Conservation (phyloP, 2,888 invertebrate species). For the Platynereis dumerilii region DNA sequence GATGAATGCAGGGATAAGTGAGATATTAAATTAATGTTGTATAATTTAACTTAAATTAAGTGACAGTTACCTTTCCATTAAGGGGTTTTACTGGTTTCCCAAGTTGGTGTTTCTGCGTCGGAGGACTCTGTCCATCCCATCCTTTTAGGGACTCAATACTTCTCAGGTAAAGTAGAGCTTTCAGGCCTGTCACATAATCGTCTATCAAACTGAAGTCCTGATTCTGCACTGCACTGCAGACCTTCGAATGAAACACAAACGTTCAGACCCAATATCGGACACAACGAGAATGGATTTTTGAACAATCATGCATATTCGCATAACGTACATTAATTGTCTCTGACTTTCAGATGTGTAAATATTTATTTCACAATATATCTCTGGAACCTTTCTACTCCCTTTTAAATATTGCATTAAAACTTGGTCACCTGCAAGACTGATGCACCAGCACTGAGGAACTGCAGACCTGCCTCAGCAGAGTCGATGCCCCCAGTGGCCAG, state of each 20-base stretch:
- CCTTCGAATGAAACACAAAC: slow-evolving; percentile 64
- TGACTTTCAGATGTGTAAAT: too few relatives aligned
- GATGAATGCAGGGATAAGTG: neutral
- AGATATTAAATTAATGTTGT: neutral
- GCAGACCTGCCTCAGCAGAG: slow-evolving; percentile 92
- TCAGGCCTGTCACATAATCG: slow-evolving; percentile 89
- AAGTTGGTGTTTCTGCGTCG: slow-evolving; percentile 85
- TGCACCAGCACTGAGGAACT: slow-evolving; percentile 93
- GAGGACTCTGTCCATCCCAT: slow-evolving; percentile 97
- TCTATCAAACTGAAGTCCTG: slow-evolving; percentile 97
- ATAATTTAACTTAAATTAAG: neutral
- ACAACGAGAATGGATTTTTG: too few relatives aligned
- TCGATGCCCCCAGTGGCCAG: slow-evolving; percentile 97
- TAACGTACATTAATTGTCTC: too few relatives aligned
- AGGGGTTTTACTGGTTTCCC: slow-evolving; percentile 79
- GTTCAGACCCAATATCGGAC: too few relatives aligned
- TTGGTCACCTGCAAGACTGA: slow-evolving; percentile 82
- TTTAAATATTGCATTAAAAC: neutral
- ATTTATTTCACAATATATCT: neutral
- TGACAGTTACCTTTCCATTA: slow-evolving; percentile 71
- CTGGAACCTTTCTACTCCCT: neutral
- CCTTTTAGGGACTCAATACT: slow-evolving; percentile 64
- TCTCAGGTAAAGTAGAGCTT: slow-evolving; percentile 83
- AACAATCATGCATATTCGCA: too few relatives aligned
- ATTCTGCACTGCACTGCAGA: slow-evolving; percentile 96